Conservation (phyloP, 2,797 vertebrate species). For the Spea hammondii region DNA sequence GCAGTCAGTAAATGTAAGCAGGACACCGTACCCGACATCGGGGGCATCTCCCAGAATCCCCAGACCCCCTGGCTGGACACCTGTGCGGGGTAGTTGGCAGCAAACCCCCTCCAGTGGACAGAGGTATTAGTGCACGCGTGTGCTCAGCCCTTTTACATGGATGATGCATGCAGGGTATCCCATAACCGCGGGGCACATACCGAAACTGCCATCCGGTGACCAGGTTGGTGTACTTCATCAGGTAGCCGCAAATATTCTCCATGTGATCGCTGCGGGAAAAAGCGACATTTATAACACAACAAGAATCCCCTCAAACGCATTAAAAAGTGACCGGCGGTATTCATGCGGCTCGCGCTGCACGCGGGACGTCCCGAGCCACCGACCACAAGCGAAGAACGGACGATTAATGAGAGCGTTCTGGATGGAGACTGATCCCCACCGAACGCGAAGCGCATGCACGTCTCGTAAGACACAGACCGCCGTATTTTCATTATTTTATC, state of each 20-base stretch:
- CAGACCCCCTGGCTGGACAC: not conserved
- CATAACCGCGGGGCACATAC: conserved; percentile 66
- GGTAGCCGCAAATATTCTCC: conserved; percentile 94
- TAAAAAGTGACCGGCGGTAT: too few relatives aligned
- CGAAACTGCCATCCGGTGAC: conserved; percentile 99
- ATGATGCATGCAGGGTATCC: too few relatives aligned
- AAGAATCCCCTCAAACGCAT: not conserved
- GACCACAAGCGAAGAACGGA: not conserved
- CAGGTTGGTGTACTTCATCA: conserved; percentile 98
- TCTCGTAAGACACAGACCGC: too few relatives aligned
- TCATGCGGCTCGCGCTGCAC: too few relatives aligned
- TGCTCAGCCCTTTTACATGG: too few relatives aligned
- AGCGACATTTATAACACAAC: not conserved
- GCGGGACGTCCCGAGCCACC: not conserved
- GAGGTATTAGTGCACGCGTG: too few relatives aligned
- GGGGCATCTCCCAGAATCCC: not conserved
- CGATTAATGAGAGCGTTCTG: too few relatives aligned
- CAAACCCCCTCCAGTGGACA: too few relatives aligned
- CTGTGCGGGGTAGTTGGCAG: not conserved
- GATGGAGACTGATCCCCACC: too few relatives aligned
- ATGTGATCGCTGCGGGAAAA: conserved; percentile 85
- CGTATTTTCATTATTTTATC: too few relatives aligned
- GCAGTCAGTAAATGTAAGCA: too few relatives aligned
- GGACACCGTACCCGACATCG: not conserved
- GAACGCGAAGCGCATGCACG: too few relatives aligned